These are phyloP conservation scores for Merops nubicus DNA, from an alignment of 2,113 vertebrate species.

Conservation along the genomic window DNA sequence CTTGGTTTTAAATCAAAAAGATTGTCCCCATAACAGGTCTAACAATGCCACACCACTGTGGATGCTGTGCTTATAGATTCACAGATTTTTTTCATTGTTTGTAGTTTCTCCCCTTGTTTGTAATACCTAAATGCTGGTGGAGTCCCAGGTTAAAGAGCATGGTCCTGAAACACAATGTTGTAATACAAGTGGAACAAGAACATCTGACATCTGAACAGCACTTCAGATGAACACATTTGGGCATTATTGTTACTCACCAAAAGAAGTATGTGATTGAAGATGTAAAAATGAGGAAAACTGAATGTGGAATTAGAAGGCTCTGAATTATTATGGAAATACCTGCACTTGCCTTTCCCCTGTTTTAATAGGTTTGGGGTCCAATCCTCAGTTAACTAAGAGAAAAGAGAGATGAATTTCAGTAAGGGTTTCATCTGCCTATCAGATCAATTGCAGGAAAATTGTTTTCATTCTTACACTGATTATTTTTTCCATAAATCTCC, in stretches of 20 bases:
- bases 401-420: neutral
- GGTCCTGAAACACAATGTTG: neutral
- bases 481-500: conserved; percentile 52
- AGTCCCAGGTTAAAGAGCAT: neutral
- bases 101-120: neutral
- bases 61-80: neutral
- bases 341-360: neutral
- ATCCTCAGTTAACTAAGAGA: neutral
- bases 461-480: conserved; percentile 17
- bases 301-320: neutral
- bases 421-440: conserved; percentile 27
- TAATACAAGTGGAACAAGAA: neutral
- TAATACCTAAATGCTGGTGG: neutral
- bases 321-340: neutral
- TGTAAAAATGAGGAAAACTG: neutral
- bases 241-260: neutral
- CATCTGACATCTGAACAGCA: neutral
- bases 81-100: neutral
- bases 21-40: neutral
- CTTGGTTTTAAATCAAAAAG: too few relatives aligned
- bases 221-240: neutral
- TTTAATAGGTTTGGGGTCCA: neutral
- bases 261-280: neutral
- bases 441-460: conserved; percentile 14
- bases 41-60: neutral